Percentiles rank a stretch among this genome's conserved stretches.
Conservation (phyloP, 2,797 vertebrate species). For the Cichlasoma orientale region DNA sequence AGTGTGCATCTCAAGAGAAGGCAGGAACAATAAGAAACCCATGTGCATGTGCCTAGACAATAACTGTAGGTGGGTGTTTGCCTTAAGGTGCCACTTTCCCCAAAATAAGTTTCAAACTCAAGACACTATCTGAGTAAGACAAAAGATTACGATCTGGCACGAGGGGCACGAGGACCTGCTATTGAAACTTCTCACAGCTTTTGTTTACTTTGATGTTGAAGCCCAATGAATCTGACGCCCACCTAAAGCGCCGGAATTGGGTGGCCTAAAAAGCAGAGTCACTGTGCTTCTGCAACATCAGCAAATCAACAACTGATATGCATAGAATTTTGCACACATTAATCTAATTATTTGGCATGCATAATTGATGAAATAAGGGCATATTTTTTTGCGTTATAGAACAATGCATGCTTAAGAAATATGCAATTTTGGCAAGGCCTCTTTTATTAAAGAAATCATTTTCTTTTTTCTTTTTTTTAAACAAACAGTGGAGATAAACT, state of each 20-base stretch:
- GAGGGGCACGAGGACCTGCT: neutral
- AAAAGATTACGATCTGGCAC: neutral
- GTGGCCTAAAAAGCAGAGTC: conserved; percentile 25
- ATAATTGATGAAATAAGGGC: neutral
- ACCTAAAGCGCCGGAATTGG: conserved; percentile 15
- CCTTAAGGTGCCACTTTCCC: neutral
- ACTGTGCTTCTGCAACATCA: conserved; percentile 24
- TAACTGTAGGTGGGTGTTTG: conserved; percentile 12
- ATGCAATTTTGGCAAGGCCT: neutral
- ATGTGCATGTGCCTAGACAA: neutral
- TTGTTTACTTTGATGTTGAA: conserved; percentile 31
- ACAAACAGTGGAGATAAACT: neutral
- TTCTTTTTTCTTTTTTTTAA: neutral
- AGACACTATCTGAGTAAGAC: neutral
- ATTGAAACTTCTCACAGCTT: conserved; percentile 37
- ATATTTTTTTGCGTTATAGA: neutral
- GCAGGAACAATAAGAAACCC: conserved; percentile 15
- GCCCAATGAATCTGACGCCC: conserved; percentile 46
- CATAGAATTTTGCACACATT: neutral
- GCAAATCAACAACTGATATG: neutral
- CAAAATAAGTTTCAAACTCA: neutral
- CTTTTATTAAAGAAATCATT: neutral
- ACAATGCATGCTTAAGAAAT: neutral
- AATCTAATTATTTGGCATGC: neutral
- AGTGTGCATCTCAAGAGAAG: conserved; percentile 4